Base-by-base conservation (phyloP, 2,888 invertebrate genomes). In the Hypsopygia costalis region DNA sequence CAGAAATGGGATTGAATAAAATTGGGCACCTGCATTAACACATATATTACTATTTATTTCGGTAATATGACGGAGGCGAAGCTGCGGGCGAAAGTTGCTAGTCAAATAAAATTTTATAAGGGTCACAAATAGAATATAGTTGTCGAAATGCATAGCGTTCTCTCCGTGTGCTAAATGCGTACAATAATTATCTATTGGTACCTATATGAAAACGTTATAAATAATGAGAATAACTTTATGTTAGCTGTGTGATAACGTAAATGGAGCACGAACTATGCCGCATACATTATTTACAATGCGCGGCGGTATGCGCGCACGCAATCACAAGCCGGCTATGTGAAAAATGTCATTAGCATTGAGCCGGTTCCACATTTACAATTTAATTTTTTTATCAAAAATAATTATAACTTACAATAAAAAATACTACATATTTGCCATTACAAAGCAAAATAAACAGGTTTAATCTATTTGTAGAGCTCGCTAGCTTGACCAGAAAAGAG, bases 231-330 rank as follows among this genome's bases (percentile, higher is more conserved):
- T 70, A 68, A 72, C 66, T 78, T 73, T 74, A 76, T 75, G 73
- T 80, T 70, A 70, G 66, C 67, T 66, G 63, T 64, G 67, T 76
- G 83, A 86, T 85, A 83, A 80, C 70, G 74, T 76, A 81, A 85
- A 81, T 86, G 65, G 85, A 85, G 81, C 86, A 80, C 74, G 57
- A 82, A 79, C 72, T 71, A 73, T 74, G 75, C 73, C 62, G 73
- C 75, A 76, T 77, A 69, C 69, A 76, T 69, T 69, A 77, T 72
- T 68, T 65, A 71, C 71, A 66, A 67, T 67, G 68, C 61, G 61
- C 61, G 57, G 55, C 49, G 60, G 75, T 68, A 75, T 79, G 82
- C 76, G 78, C 72, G 59, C 72, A 71, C 78, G 85, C 86, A 81
- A 81, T 72, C 69, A 68, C 65, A 69, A 56, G 51, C 46, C 59